Conservation (phyloP, 2,797 vertebrate genomes). For the Rhynchotus rufescens region DNA sequence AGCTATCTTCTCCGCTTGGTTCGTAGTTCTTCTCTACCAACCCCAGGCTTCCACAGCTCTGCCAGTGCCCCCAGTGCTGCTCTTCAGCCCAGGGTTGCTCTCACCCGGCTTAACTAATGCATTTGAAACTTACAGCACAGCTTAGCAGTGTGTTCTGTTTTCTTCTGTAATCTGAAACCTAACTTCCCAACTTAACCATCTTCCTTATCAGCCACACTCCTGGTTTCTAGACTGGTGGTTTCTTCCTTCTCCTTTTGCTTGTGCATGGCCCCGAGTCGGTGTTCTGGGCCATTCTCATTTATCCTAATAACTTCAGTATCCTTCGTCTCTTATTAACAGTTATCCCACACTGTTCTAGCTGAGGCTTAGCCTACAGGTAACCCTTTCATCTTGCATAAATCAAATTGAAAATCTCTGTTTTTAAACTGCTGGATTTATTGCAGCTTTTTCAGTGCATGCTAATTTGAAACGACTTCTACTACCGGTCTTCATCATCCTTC, state of each 20-base stretch:
- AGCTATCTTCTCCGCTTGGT: background rate
- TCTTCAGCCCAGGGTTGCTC: background rate
- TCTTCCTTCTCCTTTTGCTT: background rate
- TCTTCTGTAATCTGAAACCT: background rate
- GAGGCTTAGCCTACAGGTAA: background rate
- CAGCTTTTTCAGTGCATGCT: background rate
- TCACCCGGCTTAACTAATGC: background rate
- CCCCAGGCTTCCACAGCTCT: background rate
- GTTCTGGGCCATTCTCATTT: background rate
- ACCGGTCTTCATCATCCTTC: slow-evolving; percentile 8
- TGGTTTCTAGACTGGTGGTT: background rate
- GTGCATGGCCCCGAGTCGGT: background rate
- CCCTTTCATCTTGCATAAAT: background rate
- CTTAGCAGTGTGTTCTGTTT: background rate
- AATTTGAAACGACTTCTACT: background rate
- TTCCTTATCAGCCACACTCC: background rate
- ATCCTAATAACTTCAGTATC: background rate
- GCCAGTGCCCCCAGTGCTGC: background rate
- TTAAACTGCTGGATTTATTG: background rate
- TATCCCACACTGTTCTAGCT: background rate
- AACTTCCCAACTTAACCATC: background rate
- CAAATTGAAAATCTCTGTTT: background rate
- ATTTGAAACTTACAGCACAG: background rate
- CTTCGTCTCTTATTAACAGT: background rate
- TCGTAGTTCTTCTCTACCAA: background rate